Base-by-base conservation (phyloP, 2,797 vertebrate genomes). In the Crenichthys baileyi region DNA sequence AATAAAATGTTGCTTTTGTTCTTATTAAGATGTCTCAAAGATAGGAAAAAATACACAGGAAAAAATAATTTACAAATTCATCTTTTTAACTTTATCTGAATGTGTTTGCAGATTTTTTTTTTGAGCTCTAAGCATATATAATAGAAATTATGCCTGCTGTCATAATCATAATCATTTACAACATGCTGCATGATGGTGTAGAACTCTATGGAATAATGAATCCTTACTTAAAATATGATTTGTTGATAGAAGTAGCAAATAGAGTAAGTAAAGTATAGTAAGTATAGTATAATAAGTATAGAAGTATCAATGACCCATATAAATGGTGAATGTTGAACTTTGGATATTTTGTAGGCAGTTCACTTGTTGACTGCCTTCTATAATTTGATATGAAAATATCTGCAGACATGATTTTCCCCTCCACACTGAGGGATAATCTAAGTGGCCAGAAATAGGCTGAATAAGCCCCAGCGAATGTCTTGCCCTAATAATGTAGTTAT, bases 361-460 rank as follows among this genome's bases (percentile, higher is more conserved):
- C 89, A 90, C 73, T 80, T 72, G 78, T n/a, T n/a, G 85, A 90
- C 83, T 77, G 76, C 73, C 51, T 88, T 91, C 87, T 86, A n/a
- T 46, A n/a, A 68, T 68, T 68, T 68, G 39, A 68, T 56, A 78
- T 89, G 84, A 89, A 77, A 85, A 80, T 81, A 87, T 89, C 87
- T 83, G 81, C 83, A 65, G 91, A 90, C 90, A 86, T 15, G 31
- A 88, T 92, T 93, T 91, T 91, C 85, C 85, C 85, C 84, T 90
- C 83, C 83, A 89, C 79, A 75, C 79, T 20, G 5, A 83, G 60
- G 77, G 88, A 91, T 91, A 93, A 92, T 90, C 86, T 81, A 85
- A 89, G 84, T 88, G 90, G 88, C 88, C 79, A 89, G 91, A 93
- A 93, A 91, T 89, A 79, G 89, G 84, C 61, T 89, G 89, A 88